Evolutionary conservation across 2,113 vertebrate genomes (phyloP).

Genomic region (Eurypyga helias): DNA sequence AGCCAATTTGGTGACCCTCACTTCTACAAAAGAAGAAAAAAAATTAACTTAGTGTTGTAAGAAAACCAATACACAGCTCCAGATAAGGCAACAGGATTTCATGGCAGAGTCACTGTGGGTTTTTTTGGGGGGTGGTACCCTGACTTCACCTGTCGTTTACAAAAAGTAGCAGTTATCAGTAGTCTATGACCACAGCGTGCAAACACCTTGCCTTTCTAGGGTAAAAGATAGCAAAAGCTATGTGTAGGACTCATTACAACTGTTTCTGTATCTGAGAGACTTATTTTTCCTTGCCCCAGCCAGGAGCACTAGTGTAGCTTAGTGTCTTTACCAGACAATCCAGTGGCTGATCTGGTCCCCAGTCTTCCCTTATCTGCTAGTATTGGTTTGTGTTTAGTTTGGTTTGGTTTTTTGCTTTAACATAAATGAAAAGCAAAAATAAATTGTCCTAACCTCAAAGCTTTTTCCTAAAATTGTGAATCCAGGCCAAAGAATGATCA

Average conservation of each 20-base stretch:
- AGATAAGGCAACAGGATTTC: background rate
- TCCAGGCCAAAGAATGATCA: background rate
- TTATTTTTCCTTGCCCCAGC: background rate
- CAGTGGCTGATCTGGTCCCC: background rate
- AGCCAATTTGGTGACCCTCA: background rate
- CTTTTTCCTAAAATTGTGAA: background rate
- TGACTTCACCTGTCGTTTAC: background rate
- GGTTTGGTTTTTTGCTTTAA: background rate
- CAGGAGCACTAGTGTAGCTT: background rate
- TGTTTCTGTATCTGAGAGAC: background rate
- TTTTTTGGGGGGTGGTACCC: background rate
- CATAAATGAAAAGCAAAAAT: background rate
- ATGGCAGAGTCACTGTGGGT: background rate
- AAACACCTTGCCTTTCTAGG: background rate
- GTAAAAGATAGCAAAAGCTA: background rate
- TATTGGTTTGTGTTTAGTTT: too few relatives aligned
- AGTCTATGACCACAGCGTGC: background rate
- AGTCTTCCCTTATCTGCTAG: background rate
- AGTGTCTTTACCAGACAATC: background rate
- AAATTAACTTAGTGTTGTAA: rapidly evolving
- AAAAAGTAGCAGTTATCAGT: background rate
- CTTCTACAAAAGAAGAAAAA: background rate
- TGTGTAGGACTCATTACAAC: background rate
- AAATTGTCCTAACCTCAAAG: background rate
- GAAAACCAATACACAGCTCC: background rate